Conservation (phyloP, 2,797 vertebrate species). For the Myripristis murdjan region DNA sequence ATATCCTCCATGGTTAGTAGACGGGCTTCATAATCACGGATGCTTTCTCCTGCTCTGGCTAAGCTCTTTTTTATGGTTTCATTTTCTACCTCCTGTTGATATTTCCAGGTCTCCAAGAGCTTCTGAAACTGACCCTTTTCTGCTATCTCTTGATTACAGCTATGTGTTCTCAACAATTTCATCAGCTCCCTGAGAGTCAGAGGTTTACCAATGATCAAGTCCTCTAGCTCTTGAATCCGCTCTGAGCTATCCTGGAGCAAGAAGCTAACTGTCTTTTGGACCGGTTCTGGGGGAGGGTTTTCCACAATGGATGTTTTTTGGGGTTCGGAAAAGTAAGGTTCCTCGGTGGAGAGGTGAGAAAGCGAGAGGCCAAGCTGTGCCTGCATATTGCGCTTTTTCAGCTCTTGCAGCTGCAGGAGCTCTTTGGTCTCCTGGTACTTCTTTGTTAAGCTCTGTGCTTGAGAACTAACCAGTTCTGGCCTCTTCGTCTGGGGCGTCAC, state of each 20-base stretch:
- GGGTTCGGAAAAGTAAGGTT: conserved; percentile 82
- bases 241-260: conserved; percentile 79
- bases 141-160: conserved; percentile 64
- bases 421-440: conserved; percentile 93
- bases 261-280: conserved; percentile 79
- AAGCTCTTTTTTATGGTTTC: conserved; percentile 82
- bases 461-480: conserved; percentile 90
- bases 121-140: conserved; percentile 77
- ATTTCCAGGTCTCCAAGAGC: conserved; percentile 82
- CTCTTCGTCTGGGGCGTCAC: conserved; percentile 88
- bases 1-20: conserved; percentile 86
- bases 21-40: conserved; percentile 84
- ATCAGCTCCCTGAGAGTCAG: conserved; percentile 79
- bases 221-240: conserved; percentile 83
- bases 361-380: conserved; percentile 90
- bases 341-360: conserved; percentile 82
- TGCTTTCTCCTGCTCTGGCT: conserved; percentile 82
- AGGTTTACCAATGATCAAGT: conserved; percentile 71
- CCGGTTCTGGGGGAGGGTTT: conserved; percentile 68
- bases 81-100: conserved; percentile 84
- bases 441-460: conserved; percentile 91
- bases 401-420: conserved; percentile 89
- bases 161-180: conserved; percentile 74
- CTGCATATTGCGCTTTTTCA: conserved; percentile 91
- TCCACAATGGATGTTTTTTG: conserved; percentile 63